Conservation (phyloP, 1,140 invertebrate species). For the Drosophila nannoptera region DNA sequence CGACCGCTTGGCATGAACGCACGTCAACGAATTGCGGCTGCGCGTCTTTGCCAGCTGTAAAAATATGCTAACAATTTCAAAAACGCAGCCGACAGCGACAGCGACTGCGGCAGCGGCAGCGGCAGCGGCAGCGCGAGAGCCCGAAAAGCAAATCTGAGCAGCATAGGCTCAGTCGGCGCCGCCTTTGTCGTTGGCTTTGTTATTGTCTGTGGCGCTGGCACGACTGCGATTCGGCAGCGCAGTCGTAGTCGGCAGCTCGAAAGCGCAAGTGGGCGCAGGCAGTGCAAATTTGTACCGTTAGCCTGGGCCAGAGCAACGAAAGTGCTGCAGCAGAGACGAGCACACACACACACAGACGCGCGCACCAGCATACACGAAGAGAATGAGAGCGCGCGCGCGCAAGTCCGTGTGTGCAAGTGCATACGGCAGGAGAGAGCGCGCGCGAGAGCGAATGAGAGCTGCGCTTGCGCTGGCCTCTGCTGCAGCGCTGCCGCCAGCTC, state of each 20-base stretch:
- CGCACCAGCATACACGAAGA: not conserved
- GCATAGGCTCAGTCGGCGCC: slow-evolving; percentile 17
- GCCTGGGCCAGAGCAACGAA: slow-evolving; percentile 44
- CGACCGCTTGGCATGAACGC: slow-evolving; percentile 76
- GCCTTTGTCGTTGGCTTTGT: no score
- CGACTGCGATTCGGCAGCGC: not conserved
- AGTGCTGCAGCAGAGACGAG: slow-evolving; percentile 26
- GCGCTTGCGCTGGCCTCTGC: not conserved
- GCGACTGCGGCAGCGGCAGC: not conserved
- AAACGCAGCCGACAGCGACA: slow-evolving; percentile 61
- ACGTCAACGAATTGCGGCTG: slow-evolving; percentile 77
- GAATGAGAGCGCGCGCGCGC: slow-evolving; percentile 14
- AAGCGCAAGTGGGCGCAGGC: slow-evolving; percentile 62
- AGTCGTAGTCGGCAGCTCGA: slow-evolving; percentile 17
- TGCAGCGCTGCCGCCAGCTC: not conserved
- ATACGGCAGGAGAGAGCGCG: slow-evolving; percentile 1
- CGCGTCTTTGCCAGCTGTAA: slow-evolving; percentile 76
- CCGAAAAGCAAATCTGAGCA: slow-evolving; percentile 18
- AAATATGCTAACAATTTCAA: slow-evolving; percentile 78
- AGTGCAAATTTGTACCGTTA: slow-evolving; percentile 52
- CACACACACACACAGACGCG: not conserved
- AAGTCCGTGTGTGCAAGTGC: not conserved
- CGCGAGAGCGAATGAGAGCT: slow-evolving; percentile 7
- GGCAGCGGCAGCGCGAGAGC: slow-evolving; percentile 32
- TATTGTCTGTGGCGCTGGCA: no score